Base-by-base conservation (phyloP, 2,888 invertebrate species). In the Operophtera brumata region DNA sequence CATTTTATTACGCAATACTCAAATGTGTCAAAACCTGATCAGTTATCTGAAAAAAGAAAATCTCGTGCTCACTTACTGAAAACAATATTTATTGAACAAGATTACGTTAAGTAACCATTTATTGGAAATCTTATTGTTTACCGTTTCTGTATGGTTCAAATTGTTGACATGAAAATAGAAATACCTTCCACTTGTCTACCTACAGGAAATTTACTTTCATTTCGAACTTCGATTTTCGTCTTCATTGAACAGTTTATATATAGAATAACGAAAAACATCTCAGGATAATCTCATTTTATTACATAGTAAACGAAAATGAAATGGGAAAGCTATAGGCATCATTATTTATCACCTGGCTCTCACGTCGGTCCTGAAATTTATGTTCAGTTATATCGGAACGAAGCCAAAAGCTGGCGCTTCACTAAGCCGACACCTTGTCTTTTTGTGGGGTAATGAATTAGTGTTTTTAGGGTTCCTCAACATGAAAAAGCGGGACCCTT, bases 371-470 rank as follows among this genome's bases (percentile, higher is more conserved):
- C 55, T 63, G 61, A 78, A 48, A 82, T 81, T 80, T 78, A 80
- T 77, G 75, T 65, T 49, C 64, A 41, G 63, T 65, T 64, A 71
- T 75, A 67, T 74, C 72, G 78, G 70, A 75, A 69, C 68, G 67
- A 55, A 75, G 83, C 81, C 81, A 82, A 82, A 77, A 73, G 66
- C 69, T 70, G 64, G 70, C 57, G 61, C 70, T 73, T 75, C 75
- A 75, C 75, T 71, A 70, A 54, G 46, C 61, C 59, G 68, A 69
- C 74, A 72, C 75, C 75, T 80, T 78, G 78, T 70, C 70, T 72
- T 71, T 64, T 35, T 46, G 41, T 44, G 12, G 13, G 25, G 45
- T 48, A 48, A 39, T 57, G 48, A 57, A 57, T 53, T 37, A 30
- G 32, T 48, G 34, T 37, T 54, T 40, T 13, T 48, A n/a, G n/a